These are phyloP conservation scores for Enteromius anoplus DNA, from an alignment of 2,797 vertebrate genomes.

Conservation along the genomic window DNA sequence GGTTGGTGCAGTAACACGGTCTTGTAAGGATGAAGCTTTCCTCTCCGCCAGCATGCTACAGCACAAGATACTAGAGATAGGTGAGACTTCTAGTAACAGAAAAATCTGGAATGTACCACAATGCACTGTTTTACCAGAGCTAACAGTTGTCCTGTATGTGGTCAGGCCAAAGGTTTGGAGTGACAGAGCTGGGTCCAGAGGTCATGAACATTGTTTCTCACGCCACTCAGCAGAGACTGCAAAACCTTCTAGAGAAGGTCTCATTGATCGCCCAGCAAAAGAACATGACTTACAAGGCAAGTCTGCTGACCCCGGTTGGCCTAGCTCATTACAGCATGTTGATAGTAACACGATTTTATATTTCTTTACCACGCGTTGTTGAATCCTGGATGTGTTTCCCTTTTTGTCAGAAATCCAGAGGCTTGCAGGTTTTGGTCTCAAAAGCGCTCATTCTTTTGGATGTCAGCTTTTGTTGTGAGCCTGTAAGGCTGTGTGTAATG, in stretches of 20 bases:
- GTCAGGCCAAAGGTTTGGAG: conserved; percentile 88
- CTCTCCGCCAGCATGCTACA: conserved; percentile 86
- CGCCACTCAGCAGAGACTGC: conserved; percentile 90
- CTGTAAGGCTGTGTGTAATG: conserved; percentile 3
- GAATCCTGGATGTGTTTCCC: not conserved
- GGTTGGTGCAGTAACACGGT: conserved; percentile 91
- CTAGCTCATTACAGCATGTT: not conserved
- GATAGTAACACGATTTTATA: conserved; percentile 8
- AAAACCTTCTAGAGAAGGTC: conserved; percentile 90
- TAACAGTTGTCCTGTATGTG: conserved; percentile 14
- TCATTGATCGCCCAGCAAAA: conserved; percentile 93
- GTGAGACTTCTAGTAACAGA: conserved; percentile 67
- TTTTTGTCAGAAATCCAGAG: not conserved
- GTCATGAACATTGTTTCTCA: conserved; percentile 92
- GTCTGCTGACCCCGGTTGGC: not conserved
- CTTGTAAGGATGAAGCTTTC: conserved; percentile 95
- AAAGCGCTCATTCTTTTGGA: not conserved
- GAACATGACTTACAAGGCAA: conserved; percentile 92
- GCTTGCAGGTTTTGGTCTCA: not conserved
- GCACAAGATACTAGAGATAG: conserved; percentile 92
- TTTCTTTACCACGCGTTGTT: not conserved
- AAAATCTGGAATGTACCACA: not conserved
- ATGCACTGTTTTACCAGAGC: not conserved
- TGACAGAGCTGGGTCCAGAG: conserved; percentile 90
- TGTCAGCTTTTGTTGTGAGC: conserved; percentile 19